A percentile compares a stretch with the other conserved stretches of the same genome.
Conservation (phyloP, 1,140 invertebrate genomes). For the Heliconius himera region DNA sequence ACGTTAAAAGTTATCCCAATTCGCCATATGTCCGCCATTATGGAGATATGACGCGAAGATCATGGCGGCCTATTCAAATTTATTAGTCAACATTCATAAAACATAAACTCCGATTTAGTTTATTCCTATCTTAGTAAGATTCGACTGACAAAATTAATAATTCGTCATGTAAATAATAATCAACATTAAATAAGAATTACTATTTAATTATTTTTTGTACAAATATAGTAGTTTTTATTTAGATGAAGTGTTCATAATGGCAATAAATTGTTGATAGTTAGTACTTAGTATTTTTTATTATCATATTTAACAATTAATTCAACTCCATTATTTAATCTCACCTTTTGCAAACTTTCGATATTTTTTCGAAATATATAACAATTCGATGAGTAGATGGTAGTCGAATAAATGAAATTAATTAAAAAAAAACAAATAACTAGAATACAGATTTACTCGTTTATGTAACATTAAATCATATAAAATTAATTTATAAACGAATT, state of each 20-base stretch:
- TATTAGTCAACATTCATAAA: slow-evolving; percentile 9
- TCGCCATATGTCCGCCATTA: slow-evolving; percentile 55
- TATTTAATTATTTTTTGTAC: background rate
- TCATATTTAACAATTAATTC: too few relatives aligned
- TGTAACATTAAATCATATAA: too few relatives aligned
- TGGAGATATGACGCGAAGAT: slow-evolving; percentile 51
- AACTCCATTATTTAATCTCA: background rate
- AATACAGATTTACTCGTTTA: too few relatives aligned
- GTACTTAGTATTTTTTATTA: background rate
- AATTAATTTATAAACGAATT: too few relatives aligned
- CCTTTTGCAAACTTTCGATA: background rate
- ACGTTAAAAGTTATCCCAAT: background rate
- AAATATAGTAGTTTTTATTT: background rate
- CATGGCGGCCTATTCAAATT: slow-evolving; percentile 60
- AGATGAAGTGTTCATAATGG: background rate
- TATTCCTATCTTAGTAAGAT: background rate
- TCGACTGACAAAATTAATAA: background rate
- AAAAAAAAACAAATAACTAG: background rate
- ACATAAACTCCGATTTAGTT: background rate
- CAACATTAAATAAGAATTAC: background rate
- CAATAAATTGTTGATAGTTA: background rate
- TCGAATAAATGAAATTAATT: background rate
- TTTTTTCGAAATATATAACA: too few relatives aligned
- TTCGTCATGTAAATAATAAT: background rate
- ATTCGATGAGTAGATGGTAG: background rate